Percentiles rank a stretch among this genome's conserved stretches.
Conservation (phyloP, 2,113 vertebrate species). For the Mobula hypostoma region DNA sequence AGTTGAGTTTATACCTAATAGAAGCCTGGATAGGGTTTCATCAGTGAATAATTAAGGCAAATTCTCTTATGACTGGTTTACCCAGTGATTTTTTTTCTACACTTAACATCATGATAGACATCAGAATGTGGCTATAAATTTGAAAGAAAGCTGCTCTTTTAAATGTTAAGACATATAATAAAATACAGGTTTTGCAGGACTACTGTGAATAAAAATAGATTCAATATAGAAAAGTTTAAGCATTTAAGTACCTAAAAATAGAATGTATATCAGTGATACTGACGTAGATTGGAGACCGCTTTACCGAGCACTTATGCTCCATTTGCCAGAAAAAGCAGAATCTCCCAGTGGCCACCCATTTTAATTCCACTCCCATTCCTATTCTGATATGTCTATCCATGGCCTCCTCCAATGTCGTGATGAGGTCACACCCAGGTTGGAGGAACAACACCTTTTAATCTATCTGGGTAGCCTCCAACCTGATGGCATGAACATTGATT, state of each 20-base stretch:
- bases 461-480: too few relatives aligned
- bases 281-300: too few relatives aligned
- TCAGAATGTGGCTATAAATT: background rate
- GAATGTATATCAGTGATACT: background rate
- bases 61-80: background rate
- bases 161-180: background rate
- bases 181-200: background rate
- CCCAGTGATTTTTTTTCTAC: background rate
- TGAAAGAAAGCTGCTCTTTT: background rate
- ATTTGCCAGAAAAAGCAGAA: too few relatives aligned
- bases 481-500: too few relatives aligned
- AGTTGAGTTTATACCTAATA: background rate
- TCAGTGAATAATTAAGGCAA: background rate
- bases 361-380: too few relatives aligned
- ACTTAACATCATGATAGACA: background rate
- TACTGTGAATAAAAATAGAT: background rate
- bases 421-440: too few relatives aligned
- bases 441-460: too few relatives aligned
- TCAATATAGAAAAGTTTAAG: background rate
- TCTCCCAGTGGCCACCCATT: too few relatives aligned
- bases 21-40: background rate
- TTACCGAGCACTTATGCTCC: too few relatives aligned
- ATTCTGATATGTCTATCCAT: too few relatives aligned
- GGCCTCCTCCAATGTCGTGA: too few relatives aligned
- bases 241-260: background rate